Evolutionary conservation across 2,113 vertebrate genomes (phyloP).

Genomic region (Pseudonaja textilis): DNA sequence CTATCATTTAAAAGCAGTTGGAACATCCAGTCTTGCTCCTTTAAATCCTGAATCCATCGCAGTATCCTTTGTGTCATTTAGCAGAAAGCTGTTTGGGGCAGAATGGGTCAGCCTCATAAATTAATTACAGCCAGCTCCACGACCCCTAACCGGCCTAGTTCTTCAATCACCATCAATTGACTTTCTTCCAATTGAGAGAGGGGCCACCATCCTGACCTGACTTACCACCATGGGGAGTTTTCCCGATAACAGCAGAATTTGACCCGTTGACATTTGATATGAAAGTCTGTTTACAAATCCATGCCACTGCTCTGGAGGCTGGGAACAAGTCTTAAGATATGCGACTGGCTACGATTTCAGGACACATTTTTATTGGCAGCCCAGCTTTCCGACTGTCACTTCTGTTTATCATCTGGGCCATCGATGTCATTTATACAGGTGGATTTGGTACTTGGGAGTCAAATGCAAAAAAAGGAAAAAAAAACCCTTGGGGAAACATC

Average conservation of each 20-base stretch:
- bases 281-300: slow-evolving; percentile 8
- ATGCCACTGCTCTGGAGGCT: not conserved
- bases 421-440: not conserved
- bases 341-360: not conserved
- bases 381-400: not conserved
- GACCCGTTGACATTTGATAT: slow-evolving; percentile 1
- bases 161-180: slow-evolving; percentile 41
- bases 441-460: not conserved
- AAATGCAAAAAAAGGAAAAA: not conserved
- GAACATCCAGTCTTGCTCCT: not conserved
- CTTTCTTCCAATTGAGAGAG: slow-evolving; percentile 25
- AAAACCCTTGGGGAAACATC: not conserved
- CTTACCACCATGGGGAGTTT: not conserved
- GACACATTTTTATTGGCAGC: not conserved
- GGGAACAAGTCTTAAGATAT: not conserved
- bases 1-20: not conserved
- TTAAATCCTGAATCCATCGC: slow-evolving; percentile 17
- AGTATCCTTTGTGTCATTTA: slow-evolving; percentile 24
- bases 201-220: slow-evolving; percentile 27
- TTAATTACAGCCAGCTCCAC: slow-evolving; percentile 44
- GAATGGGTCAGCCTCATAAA: slow-evolving; percentile 46
- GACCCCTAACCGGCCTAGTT: slow-evolving; percentile 39
- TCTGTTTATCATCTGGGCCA: not conserved
- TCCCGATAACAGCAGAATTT: not conserved
- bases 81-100: slow-evolving; percentile 11